Conservation (phyloP, 2,888 invertebrate species). For the Macrosoma leucophasiata region DNA sequence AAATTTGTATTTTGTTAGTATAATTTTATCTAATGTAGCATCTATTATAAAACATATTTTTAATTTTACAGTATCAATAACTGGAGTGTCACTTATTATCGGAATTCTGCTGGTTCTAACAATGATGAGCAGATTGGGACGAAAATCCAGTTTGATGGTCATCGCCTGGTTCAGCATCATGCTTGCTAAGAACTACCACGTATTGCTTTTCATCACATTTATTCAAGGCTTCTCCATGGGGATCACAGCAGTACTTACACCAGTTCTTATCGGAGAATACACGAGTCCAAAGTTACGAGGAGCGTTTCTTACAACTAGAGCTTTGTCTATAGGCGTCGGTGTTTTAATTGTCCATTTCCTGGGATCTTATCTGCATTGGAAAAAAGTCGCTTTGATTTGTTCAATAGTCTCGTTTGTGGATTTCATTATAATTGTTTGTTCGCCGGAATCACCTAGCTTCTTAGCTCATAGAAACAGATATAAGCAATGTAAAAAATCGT, state of each 20-base stretch:
- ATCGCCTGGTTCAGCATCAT: constrained; percentile 60
- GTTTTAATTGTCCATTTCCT: constrained; percentile 9
- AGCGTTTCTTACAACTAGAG: constrained; percentile 10
- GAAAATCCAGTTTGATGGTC: constrained; percentile 59
- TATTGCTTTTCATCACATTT: constrained; percentile 39
- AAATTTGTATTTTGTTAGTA: no score
- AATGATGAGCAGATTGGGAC: constrained; percentile 68
- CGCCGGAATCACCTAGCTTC: constrained; percentile 19
- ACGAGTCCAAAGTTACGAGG: constrained; percentile 19
- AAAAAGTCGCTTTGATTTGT: constrained; percentile 9
- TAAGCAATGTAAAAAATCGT: constrained; percentile 13
- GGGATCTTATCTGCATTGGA: constrained; percentile 11
- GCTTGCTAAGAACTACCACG: constrained; percentile 35
- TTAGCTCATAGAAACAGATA: constrained; percentile 10
- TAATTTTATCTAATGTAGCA: no score
- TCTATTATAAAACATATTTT: neutral
- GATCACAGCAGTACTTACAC: constrained; percentile 47
- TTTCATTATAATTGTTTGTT: constrained; percentile 7
- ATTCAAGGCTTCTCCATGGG: constrained; percentile 63
- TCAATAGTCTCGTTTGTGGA: constrained; percentile 5
- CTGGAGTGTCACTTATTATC: constrained; percentile 38
- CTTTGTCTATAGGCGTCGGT: constrained; percentile 11
- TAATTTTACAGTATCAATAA: constrained; percentile 41
- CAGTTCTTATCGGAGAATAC: constrained; percentile 17
- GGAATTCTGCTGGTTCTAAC: constrained; percentile 40